Evolutionary conservation across 1,140 invertebrate species (phyloP).

Genomic region (Calliphora vicina): DNA sequence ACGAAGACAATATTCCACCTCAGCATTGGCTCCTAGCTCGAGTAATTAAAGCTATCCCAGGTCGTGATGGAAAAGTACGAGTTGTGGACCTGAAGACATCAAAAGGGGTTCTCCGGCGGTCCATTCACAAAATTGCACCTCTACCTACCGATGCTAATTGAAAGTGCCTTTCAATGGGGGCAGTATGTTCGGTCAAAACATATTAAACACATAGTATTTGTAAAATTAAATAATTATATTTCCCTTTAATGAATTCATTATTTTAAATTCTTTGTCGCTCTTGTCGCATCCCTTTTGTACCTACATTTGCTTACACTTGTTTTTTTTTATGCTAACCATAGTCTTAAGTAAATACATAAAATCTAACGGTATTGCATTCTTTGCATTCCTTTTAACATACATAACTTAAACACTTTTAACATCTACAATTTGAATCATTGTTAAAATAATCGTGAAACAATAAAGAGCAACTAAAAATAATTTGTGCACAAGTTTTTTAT

Average conservation of each 20-base stretch:
- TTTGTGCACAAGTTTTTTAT: no score
- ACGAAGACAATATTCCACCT: constrained; percentile 53
- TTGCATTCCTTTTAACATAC: no score
- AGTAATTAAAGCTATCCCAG: constrained; percentile 53
- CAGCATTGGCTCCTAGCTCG: constrained; percentile 59
- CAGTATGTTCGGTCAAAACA: not conserved
- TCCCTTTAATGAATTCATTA: not conserved
- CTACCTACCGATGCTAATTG: constrained; percentile 24
- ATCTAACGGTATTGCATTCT: no score
- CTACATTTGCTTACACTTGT: no score
- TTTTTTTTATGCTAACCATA: no score
- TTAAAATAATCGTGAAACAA: no score
- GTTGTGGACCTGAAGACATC: constrained; percentile 53
- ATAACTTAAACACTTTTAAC: no score
- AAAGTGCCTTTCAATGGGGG: not conserved
- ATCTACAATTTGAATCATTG: no score
- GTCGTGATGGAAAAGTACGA: constrained; percentile 56
- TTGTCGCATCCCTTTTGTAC: no score
- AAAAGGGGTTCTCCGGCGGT: constrained; percentile 41
- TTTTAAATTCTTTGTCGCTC: not conserved
- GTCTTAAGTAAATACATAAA: no score
- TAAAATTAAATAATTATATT: not conserved
- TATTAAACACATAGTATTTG: not conserved
- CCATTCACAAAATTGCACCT: constrained; percentile 39
- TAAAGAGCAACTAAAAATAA: no score